Percentiles rank a stretch among this genome's conserved stretches.
These are phyloP conservation scores for Hemicordylus capensis DNA, from an alignment of 2,113 vertebrate species.

Conservation along the genomic window DNA sequence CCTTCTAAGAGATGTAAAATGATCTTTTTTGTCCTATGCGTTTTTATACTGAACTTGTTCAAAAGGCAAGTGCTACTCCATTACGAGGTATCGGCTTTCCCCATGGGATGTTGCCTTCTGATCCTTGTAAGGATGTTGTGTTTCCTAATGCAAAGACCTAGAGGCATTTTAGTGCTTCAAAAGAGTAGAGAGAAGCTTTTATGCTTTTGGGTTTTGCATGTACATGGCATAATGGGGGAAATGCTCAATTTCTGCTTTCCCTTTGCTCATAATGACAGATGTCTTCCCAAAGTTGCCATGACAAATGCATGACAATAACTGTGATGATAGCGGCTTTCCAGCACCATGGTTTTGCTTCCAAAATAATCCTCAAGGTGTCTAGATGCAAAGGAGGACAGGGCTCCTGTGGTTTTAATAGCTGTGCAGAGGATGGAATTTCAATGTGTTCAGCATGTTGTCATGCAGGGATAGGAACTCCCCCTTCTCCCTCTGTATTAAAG, in stretches of 20 bases:
- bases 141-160: conserved; percentile 66
- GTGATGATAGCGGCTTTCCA: neutral
- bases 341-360: neutral
- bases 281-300: conserved; percentile 33
- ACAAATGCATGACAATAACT: neutral
- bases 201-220: conserved; percentile 59
- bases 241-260: conserved; percentile 50
- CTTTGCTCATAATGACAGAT: conserved; percentile 42
- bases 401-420: neutral
- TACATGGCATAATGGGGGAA: conserved; percentile 46
- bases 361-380: neutral
- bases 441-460: neutral
- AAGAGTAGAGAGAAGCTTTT: conserved; percentile 48
- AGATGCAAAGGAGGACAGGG: neutral
- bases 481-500: too few relatives aligned
- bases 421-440: neutral
- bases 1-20: conserved; percentile 36
- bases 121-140: conserved; percentile 55
- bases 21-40: conserved; percentile 18
- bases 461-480: neutral
- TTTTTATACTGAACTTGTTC: conserved; percentile 50
- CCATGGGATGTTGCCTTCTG: conserved; percentile 52
- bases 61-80: neutral
- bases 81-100: conserved; percentile 53
- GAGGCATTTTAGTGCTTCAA: conserved; percentile 66